A percentile compares a stretch with the other conserved stretches of the same genome.
These are phyloP conservation scores for Drosophila paulistorum DNA, from an alignment of 1,140 invertebrate species.

Conservation along the genomic window DNA sequence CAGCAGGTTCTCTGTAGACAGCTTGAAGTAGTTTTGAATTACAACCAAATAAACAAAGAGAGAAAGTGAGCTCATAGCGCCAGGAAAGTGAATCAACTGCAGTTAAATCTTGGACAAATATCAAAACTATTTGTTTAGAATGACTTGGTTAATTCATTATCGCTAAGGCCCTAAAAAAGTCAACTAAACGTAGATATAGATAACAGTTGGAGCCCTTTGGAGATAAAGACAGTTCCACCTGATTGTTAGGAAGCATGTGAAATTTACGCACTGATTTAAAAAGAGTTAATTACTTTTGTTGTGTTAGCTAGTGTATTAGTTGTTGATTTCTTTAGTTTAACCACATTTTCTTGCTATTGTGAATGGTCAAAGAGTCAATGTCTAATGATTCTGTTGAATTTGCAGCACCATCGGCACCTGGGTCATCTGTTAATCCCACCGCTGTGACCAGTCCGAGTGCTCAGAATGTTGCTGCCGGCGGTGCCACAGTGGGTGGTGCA, in stretches of 20 bases:
- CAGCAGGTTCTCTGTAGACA: too few species aligned
- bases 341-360: not conserved
- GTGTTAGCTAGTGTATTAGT: conserved; percentile 38
- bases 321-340: conserved; percentile 13
- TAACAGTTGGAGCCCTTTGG: too few species aligned
- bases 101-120: too few species aligned
- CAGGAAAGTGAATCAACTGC: too few species aligned
- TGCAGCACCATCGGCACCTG: conserved; percentile 81
- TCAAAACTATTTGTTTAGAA: too few species aligned
- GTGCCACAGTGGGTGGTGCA: conserved; percentile 76
- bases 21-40: too few species aligned
- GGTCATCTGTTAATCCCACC: conserved; percentile 83
- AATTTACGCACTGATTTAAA: not conserved
- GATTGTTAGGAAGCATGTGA: not conserved
- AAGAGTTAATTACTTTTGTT: not conserved
- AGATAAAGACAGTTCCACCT: too few species aligned
- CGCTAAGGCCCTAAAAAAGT: too few species aligned
- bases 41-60: too few species aligned
- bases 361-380: not conserved
- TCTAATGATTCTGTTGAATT: conserved; percentile 41
- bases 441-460: conserved; percentile 82
- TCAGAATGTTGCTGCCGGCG: conserved; percentile 81
- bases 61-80: too few species aligned
- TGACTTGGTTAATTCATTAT: too few species aligned
- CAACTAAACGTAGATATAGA: too few species aligned